These are phyloP conservation scores for Cyanoderma ruficeps DNA, from an alignment of 2,113 vertebrate genomes.

Conservation along the genomic window DNA sequence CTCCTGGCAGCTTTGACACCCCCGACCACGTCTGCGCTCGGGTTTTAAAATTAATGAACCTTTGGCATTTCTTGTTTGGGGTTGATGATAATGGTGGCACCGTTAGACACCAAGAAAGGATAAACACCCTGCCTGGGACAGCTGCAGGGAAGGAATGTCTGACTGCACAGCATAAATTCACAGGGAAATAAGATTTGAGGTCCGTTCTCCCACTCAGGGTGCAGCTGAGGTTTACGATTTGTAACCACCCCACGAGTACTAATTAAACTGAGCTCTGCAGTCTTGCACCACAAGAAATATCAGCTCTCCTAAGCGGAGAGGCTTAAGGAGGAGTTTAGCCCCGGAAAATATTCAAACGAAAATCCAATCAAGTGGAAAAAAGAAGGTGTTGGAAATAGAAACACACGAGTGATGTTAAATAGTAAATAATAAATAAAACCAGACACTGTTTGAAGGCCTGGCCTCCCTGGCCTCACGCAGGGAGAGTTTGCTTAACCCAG, in stretches of 20 bases:
- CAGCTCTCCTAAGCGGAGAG: background rate
- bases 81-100: background rate
- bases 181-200: slow-evolving; percentile 21
- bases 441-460: background rate
- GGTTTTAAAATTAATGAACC: background rate
- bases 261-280: slow-evolving; percentile 37
- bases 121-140: background rate
- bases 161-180: background rate
- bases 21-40: fast-evolving
- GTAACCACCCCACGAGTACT: background rate
- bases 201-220: background rate
- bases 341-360: background rate
- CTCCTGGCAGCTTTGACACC: background rate
- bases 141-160: background rate
- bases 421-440: background rate
- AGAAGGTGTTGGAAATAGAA: background rate
- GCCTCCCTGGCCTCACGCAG: background rate
- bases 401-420: background rate
- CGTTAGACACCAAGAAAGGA: background rate
- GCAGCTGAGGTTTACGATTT: slow-evolving; percentile 3
- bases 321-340: background rate
- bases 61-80: background rate
- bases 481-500: background rate
- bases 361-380: slow-evolving; percentile 15
- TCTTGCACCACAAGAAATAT: background rate